Percentiles rank a stretch among this genome's conserved stretches.
These are phyloP conservation scores for Mesaphorura yosii DNA, from an alignment of 1,140 invertebrate species.

Conservation along the genomic window DNA sequence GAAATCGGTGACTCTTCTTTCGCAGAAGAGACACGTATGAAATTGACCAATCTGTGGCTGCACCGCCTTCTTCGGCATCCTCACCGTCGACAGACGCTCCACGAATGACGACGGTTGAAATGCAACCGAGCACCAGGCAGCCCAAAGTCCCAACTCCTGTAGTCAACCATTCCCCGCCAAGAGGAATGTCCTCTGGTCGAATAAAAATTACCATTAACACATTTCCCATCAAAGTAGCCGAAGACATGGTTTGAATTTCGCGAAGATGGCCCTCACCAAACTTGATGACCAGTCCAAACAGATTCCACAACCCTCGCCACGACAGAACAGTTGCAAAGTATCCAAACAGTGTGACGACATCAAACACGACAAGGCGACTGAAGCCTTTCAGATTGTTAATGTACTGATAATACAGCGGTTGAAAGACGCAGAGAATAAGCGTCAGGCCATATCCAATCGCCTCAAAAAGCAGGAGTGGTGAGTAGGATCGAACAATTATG, in stretches of 20 bases:
- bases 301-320: conserved; percentile 72
- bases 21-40: background rate
- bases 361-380: background rate
- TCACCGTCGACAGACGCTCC: conserved; percentile 27
- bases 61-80: too few relatives aligned
- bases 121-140: conserved; percentile 17
- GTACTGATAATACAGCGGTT: conserved; percentile 38
- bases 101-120: conserved; percentile 23
- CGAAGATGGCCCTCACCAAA: too few relatives aligned
- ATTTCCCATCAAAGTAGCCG: too few relatives aligned
- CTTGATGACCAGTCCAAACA: too few relatives aligned
- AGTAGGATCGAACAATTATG: too few relatives aligned
- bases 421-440: conserved; percentile 55
- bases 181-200: too few relatives aligned
- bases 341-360: conserved; percentile 35
- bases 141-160: conserved; percentile 18
- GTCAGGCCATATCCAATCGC: background rate
- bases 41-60: background rate
- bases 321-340: conserved; percentile 72
- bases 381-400: background rate
- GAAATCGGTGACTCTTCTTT: background rate
- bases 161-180: conserved; percentile 25
- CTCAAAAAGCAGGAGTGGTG: too few relatives aligned
- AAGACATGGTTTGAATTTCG: too few relatives aligned
- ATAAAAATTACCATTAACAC: too few relatives aligned